These are phyloP conservation scores for Acrobasis suavella DNA, from an alignment of 2,888 invertebrate species.

Conservation along the genomic window DNA sequence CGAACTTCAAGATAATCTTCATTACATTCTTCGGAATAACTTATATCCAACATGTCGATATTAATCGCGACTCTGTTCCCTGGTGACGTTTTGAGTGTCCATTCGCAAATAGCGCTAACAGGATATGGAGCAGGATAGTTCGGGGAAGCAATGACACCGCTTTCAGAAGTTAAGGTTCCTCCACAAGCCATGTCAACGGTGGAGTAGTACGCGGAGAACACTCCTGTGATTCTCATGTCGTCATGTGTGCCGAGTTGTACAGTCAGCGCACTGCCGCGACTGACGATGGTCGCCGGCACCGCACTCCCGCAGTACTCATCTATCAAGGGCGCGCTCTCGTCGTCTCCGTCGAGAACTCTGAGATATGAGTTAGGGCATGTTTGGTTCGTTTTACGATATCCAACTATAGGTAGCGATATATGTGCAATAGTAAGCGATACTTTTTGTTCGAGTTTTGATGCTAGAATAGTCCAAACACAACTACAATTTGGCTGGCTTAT, in stretches of 20 bases:
- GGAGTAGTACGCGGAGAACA: constrained; percentile 70
- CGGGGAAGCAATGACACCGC: constrained; percentile 91
- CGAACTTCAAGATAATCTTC: constrained; percentile 94
- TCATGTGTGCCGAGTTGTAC: constrained; percentile 63
- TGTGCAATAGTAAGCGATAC: constrained; percentile 87
- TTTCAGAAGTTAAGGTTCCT: constrained; percentile 85
- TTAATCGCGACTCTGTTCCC: constrained; percentile 87
- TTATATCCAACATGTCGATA: constrained; percentile 87
- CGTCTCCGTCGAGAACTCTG: constrained; percentile 87
- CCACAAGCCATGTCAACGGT: constrained; percentile 87
- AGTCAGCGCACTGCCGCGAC: constrained; percentile 85
- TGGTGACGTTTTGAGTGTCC: constrained; percentile 78
- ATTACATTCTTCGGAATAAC: constrained; percentile 88
- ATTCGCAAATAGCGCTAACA: constrained; percentile 87
- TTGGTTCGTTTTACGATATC: constrained; percentile 44
- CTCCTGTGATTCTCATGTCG: constrained; percentile 48
- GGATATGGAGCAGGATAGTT: constrained; percentile 91
- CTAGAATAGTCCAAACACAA: constrained; percentile 88
- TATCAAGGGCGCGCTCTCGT: constrained; percentile 83
- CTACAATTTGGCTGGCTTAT: constrained; percentile 60
- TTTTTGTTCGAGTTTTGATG: constrained; percentile 81
- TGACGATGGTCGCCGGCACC: constrained; percentile 85
- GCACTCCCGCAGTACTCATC: constrained; percentile 85
- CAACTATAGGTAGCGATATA: constrained; percentile 65
- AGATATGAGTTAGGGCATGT: constrained; percentile 62